These are phyloP conservation scores for Lasiurus cinereus DNA, from an alignment of 2,113 vertebrate species.

Conservation along the genomic window DNA sequence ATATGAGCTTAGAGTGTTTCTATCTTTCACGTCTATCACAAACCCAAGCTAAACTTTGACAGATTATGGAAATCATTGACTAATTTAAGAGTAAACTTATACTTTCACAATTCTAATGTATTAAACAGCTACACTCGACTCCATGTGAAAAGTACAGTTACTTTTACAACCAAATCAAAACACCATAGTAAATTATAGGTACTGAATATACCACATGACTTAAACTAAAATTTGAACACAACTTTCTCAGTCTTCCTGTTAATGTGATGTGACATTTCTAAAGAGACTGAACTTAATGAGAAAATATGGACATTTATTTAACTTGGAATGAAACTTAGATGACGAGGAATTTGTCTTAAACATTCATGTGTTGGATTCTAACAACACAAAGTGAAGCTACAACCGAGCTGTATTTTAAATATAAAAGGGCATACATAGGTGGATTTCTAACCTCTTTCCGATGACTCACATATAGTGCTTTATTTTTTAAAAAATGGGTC, in stretches of 20 bases:
- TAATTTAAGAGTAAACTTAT: neutral
- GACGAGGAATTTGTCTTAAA: constrained; percentile 43
- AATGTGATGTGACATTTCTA: neutral
- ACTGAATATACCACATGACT: neutral
- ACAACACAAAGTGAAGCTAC: neutral
- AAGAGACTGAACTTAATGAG: constrained; percentile 4
- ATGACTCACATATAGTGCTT: neutral
- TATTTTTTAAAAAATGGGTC: constrained; percentile 27
- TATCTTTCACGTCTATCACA: constrained; percentile 50
- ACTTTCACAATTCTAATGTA: constrained; percentile 14
- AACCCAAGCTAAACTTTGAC: constrained; percentile 5
- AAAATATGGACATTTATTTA: constrained; percentile 61
- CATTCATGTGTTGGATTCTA: constrained; percentile 7
- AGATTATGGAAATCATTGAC: constrained; percentile 18
- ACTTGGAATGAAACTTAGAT: neutral
- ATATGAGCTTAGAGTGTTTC: neutral
- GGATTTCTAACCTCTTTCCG: constrained; percentile 40
- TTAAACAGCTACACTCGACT: neutral
- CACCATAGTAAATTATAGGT: neutral
- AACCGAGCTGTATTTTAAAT: constrained; percentile 40
- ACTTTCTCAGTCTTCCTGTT: constrained; percentile 35
- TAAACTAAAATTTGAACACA: constrained; percentile 48
- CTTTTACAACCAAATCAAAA: constrained; percentile 44
- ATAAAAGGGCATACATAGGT: neutral
- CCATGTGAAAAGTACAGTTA: neutral